Conservation (phyloP, 2,888 invertebrate genomes). For the Sphaerophoria rueppellii region DNA sequence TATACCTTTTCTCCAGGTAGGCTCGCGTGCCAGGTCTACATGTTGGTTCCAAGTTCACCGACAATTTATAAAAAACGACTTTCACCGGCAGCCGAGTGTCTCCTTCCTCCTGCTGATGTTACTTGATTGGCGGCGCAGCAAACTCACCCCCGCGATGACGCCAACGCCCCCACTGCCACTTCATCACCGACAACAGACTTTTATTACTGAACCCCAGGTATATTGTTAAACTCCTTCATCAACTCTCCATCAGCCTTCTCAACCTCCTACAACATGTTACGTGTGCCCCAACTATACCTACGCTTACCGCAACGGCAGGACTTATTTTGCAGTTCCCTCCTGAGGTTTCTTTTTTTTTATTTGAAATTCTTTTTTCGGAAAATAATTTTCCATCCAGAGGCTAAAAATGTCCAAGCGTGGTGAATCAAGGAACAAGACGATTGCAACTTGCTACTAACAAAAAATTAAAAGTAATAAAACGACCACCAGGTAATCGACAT, state of each 20-base stretch:
- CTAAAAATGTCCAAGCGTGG: conserved; percentile 53
- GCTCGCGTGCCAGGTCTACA: conserved; percentile 67
- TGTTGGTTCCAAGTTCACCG: conserved; percentile 69
- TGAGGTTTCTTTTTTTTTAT: conserved; percentile 22
- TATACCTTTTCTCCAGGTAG: background rate
- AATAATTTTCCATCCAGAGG: conserved; percentile 65
- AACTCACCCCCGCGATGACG: background rate
- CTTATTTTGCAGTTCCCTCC: conserved; percentile 38
- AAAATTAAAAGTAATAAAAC: conserved; percentile 51
- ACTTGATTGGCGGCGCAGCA: background rate
- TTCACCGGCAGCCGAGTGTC: conserved; percentile 50
- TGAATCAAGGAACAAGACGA: conserved; percentile 49
- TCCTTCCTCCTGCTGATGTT: background rate
- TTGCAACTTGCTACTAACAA: conserved; percentile 14
- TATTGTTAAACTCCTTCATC: conserved; percentile 55
- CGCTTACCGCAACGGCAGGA: background rate
- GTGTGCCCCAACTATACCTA: background rate
- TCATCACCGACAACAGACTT: background rate
- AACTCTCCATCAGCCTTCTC: conserved; percentile 26
- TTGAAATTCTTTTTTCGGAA: conserved; percentile 55
- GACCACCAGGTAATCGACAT: conserved; percentile 74
- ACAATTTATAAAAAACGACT: conserved; percentile 67
- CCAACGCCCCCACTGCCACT: background rate
- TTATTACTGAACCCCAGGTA: background rate
- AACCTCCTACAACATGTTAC: conserved; percentile 9